These are phyloP conservation scores for Apamea crenata DNA, from an alignment of 2,888 invertebrate genomes.

Conservation along the genomic window DNA sequence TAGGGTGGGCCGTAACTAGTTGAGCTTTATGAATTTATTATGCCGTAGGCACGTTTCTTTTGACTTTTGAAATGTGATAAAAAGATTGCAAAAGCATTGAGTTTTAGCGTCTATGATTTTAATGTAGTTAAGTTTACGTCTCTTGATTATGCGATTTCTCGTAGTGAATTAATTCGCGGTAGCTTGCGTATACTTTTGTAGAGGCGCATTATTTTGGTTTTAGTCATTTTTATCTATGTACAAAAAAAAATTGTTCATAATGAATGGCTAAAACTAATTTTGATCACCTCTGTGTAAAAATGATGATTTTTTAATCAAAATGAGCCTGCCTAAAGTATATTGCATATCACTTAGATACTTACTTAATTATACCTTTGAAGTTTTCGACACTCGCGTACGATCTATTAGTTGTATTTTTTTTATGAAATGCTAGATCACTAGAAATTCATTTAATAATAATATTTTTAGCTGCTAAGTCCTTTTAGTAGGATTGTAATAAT, in stretches of 20 bases:
- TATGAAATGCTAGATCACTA: slow-evolving; percentile 74
- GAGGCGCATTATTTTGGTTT: slow-evolving; percentile 54
- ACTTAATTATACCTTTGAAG: slow-evolving; percentile 77
- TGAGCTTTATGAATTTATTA: slow-evolving; percentile 66
- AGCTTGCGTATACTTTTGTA: slow-evolving; percentile 70
- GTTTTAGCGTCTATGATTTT: slow-evolving; percentile 71
- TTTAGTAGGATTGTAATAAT: slow-evolving; percentile 62
- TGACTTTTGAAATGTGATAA: slow-evolving; percentile 80
- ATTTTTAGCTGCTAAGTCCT: slow-evolving; percentile 63
- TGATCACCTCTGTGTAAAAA: slow-evolving; percentile 44
- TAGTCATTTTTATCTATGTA: slow-evolving; percentile 60
- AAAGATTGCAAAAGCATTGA: slow-evolving; percentile 68
- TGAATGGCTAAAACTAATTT: slow-evolving; percentile 61
- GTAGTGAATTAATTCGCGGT: slow-evolving; percentile 60
- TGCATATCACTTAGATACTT: slow-evolving; percentile 88
- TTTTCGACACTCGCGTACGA: slow-evolving; percentile 72
- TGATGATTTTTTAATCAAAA: slow-evolving; percentile 62
- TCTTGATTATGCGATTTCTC: slow-evolving; percentile 36
- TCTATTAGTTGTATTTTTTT: slow-evolving; percentile 70
- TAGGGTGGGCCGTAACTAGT: slow-evolving; percentile 73
- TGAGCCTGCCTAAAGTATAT: slow-evolving; percentile 88
- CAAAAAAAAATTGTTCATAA: slow-evolving; percentile 35
- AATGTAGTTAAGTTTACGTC: slow-evolving; percentile 60
- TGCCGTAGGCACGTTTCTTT: slow-evolving; percentile 86
- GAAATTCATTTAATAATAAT: slow-evolving; percentile 67